Percentiles rank a stretch among this genome's conserved stretches.
Conservation (phyloP, 2,797 vertebrate genomes). For the Thaleichthys pacificus region DNA sequence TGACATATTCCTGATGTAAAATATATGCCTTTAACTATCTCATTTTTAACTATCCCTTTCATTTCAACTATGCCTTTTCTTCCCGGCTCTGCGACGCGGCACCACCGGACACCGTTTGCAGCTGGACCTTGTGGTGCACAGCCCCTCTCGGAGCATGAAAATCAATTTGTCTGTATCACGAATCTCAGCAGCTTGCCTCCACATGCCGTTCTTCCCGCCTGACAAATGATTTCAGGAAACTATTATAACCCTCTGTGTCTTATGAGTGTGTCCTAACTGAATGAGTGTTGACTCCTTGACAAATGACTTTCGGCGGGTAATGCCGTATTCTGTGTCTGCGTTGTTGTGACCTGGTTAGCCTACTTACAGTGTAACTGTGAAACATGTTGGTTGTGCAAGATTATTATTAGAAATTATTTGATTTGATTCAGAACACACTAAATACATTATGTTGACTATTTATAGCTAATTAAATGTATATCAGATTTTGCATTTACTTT, state of each 20-base stretch:
- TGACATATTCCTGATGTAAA: too few relatives aligned
- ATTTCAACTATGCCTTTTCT: too few relatives aligned
- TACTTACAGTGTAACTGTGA: too few relatives aligned
- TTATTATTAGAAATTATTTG: too few relatives aligned
- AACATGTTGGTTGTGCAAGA: too few relatives aligned
- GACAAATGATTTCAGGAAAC: constrained; percentile 19
- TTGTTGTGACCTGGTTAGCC: background rate
- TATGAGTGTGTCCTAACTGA: constrained; percentile 13
- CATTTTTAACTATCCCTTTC: background rate
- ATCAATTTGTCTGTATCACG: constrained; percentile 8
- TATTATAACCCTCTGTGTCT: constrained; percentile 9
- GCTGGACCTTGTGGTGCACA: background rate
- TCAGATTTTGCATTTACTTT: too few relatives aligned
- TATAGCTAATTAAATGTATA: too few relatives aligned
- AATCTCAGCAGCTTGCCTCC: constrained; percentile 4
- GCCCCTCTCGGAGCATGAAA: background rate
- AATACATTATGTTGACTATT: too few relatives aligned
- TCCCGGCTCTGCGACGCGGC: too few relatives aligned
- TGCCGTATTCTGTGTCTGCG: background rate
- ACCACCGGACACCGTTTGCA: background rate
- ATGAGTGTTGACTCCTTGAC: constrained; percentile 19
- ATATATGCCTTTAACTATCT: background rate
- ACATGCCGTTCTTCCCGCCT: background rate
- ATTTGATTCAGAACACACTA: too few relatives aligned
- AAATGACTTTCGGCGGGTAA: constrained; percentile 5